These are phyloP conservation scores for Sarotherodon lohbergeri DNA, from an alignment of 2,113 vertebrate genomes.

Conservation along the genomic window DNA sequence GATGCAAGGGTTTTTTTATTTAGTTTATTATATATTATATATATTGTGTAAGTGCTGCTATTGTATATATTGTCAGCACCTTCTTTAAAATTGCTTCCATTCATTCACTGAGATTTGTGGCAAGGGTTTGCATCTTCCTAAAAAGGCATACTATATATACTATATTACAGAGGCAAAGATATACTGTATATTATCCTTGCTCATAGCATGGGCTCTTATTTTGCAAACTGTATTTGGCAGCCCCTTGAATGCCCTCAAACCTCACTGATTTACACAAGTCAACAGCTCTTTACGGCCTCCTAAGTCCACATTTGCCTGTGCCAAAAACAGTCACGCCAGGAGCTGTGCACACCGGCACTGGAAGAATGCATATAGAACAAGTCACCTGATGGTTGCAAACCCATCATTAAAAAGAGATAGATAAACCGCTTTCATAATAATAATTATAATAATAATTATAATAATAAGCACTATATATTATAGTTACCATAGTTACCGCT, in stretches of 20 bases:
- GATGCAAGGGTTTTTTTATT: background rate
- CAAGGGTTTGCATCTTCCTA: background rate
- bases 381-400: background rate
- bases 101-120: background rate
- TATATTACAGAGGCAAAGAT: background rate
- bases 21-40: background rate
- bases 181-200: background rate
- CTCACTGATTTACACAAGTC: background rate
- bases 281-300: background rate
- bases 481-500: background rate
- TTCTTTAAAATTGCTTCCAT: background rate
- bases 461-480: background rate
- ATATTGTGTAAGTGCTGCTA: background rate
- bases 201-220: background rate
- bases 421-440: background rate
- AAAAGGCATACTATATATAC: background rate
- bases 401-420: background rate
- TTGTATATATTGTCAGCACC: background rate
- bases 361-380: background rate
- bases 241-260: background rate
- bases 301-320: background rate
- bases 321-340: background rate
- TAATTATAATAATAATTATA: background rate
- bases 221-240: background rate
- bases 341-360: background rate